Conservation (phyloP, 2,797 vertebrate species). For the Balearica regulorum region DNA sequence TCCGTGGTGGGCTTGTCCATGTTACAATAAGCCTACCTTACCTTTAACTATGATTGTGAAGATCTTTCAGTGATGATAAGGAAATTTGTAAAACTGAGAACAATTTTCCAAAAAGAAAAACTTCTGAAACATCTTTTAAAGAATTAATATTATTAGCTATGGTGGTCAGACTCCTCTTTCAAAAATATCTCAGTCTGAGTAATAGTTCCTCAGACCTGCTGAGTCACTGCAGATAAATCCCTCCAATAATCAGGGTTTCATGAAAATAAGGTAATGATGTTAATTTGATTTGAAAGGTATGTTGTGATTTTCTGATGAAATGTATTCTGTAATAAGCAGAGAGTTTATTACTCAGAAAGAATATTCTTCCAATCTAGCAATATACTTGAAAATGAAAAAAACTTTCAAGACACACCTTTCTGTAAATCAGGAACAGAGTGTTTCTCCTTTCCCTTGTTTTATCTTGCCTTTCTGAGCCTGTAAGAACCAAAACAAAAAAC, state of each 20-base stretch:
- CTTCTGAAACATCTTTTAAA: not conserved
- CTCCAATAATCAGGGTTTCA: not conserved
- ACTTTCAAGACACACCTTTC: not conserved
- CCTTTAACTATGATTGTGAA: not conserved
- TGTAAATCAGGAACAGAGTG: not conserved
- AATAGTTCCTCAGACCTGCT: not conserved
- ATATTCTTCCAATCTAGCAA: not conserved
- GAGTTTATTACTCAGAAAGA: not conserved
- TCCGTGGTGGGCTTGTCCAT: not conserved
- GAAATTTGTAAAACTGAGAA: not conserved
- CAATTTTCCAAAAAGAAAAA: not conserved
- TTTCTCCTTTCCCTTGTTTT: not conserved
- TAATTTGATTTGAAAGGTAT: not conserved
- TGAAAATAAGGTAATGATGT: not conserved
- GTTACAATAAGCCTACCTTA: accelerated
- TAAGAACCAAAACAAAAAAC: not conserved
- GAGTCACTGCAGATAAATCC: constrained; percentile 38
- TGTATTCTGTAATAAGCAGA: not conserved
- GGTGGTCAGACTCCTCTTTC: not conserved
- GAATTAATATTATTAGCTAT: not conserved
- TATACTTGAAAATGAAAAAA: not conserved
- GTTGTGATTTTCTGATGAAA: not conserved
- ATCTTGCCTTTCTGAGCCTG: not conserved
- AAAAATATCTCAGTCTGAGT: not conserved
- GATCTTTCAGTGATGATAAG: not conserved